Conservation (phyloP, 2,888 invertebrate species). For the Leptinotarsa rubiginosa region DNA sequence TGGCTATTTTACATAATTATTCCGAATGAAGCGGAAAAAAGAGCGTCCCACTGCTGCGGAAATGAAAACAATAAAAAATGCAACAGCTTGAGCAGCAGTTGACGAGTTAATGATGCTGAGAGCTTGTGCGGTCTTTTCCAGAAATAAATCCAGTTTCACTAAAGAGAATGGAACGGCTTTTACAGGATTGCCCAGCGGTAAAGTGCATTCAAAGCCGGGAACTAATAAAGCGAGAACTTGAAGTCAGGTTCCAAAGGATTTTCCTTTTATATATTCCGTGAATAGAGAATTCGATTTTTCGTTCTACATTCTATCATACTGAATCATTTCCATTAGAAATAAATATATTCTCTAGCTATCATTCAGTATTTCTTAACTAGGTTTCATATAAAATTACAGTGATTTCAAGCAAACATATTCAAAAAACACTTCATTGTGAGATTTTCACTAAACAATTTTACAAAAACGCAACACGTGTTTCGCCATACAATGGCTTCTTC, state of each 20-base stretch:
- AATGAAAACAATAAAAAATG: constrained; percentile 30
- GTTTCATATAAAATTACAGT: no score
- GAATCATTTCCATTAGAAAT: not conserved
- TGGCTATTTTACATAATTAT: constrained; percentile 27
- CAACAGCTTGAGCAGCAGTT: constrained; percentile 35
- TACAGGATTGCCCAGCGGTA: not conserved
- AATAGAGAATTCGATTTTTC: not conserved
- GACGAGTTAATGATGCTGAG: constrained; percentile 20
- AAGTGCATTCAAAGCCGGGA: not conserved
- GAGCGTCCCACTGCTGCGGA: constrained; percentile 17
- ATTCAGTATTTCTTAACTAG: no score
- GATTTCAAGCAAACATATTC: no score
- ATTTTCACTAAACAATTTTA: no score
- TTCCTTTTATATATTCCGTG: not conserved
- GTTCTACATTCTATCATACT: not conserved
- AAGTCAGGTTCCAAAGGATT: not conserved
- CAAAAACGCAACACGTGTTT: no score
- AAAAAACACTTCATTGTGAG: no score
- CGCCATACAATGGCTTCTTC: no score
- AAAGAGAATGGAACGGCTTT: constrained; percentile 10
- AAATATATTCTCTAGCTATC: no score
- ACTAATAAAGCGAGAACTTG: not conserved
- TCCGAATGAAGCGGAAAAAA: constrained; percentile 10
- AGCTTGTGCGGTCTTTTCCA: constrained; percentile 5
- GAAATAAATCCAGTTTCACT: not conserved